A percentile compares a stretch with the other conserved stretches of the same genome.
phyloP scores from a whole-genome alignment of 2,113 vertebrate species.

The Ptyas mucosa region DNA sequence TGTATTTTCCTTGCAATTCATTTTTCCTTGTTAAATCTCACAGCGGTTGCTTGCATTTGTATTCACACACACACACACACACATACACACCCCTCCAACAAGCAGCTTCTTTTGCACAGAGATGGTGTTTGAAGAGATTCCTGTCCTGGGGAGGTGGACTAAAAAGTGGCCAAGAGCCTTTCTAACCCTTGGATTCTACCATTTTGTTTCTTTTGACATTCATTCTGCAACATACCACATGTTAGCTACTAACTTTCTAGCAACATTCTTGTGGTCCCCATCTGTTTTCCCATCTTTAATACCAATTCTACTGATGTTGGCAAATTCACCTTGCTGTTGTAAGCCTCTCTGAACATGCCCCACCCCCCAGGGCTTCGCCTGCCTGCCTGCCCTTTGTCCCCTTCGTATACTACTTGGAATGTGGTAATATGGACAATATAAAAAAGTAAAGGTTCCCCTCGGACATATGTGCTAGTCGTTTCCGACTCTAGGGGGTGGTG shows the following conservation, averaged over 20 bases:
- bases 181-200: background rate
- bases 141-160: background rate
- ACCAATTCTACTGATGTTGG: background rate
- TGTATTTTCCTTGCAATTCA: background rate
- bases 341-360: background rate
- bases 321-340: background rate
- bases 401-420: background rate
- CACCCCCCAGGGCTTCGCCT: background rate
- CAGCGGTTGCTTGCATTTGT: background rate
- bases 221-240: background rate
- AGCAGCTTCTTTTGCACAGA: too few species aligned
- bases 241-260: background rate
- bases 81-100: too few species aligned
- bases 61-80: background rate
- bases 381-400: background rate
- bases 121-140: background rate
- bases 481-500: too few species aligned
- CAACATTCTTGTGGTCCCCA: background rate
- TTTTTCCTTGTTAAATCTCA: background rate
- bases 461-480: too few species aligned
- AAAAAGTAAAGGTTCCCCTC: background rate
- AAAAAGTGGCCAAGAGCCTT: background rate
- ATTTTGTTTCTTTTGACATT: background rate
- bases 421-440: background rate
- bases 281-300: background rate